These are phyloP conservation scores for Poeciliopsis retropinna DNA, from an alignment of 2,113 vertebrate genomes.

Conservation along the genomic window DNA sequence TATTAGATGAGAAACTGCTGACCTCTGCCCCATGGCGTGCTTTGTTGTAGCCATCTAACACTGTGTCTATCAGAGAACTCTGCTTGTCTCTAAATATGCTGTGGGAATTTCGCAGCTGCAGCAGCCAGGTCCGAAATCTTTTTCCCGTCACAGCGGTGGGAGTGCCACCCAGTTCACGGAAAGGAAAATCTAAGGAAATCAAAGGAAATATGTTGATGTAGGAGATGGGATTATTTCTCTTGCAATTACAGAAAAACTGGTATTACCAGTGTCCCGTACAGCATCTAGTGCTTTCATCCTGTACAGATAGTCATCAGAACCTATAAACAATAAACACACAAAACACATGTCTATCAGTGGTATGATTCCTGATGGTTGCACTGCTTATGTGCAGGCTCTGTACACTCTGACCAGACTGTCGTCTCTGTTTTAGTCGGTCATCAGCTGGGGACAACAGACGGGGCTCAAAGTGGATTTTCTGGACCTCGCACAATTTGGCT, in stretches of 20 bases:
- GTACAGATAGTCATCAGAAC: conserved; percentile 88
- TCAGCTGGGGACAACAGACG: conserved; percentile 86
- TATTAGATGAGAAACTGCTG: neutral
- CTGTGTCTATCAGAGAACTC: conserved; percentile 83
- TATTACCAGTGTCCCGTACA: conserved; percentile 87
- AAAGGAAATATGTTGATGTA: neutral
- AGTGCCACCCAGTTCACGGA: conserved; percentile 81
- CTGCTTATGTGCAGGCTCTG: neutral
- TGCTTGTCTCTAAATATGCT: conserved; percentile 81
- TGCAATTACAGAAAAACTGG: neutral
- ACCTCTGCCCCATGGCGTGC: conserved; percentile 93
- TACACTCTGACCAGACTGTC: conserved; percentile 68
- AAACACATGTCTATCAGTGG: neutral
- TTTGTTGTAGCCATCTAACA: conserved; percentile 90
- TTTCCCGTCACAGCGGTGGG: conserved; percentile 87
- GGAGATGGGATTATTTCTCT: neutral
- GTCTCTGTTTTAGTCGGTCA: conserved; percentile 78
- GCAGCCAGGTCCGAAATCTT: conserved; percentile 88
- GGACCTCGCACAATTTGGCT: conserved; percentile 85
- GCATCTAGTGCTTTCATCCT: conserved; percentile 95
- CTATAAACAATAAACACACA: conserved; percentile 72
- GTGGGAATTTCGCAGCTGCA: conserved; percentile 87
- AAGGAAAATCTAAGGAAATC: conserved; percentile 84
- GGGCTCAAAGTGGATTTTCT: conserved; percentile 92
- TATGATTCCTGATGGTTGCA: neutral